These are phyloP conservation scores for Lytechinus variegatus DNA, from an alignment of 35 echinoderm and acorn worm species.

Conservation along the genomic window DNA sequence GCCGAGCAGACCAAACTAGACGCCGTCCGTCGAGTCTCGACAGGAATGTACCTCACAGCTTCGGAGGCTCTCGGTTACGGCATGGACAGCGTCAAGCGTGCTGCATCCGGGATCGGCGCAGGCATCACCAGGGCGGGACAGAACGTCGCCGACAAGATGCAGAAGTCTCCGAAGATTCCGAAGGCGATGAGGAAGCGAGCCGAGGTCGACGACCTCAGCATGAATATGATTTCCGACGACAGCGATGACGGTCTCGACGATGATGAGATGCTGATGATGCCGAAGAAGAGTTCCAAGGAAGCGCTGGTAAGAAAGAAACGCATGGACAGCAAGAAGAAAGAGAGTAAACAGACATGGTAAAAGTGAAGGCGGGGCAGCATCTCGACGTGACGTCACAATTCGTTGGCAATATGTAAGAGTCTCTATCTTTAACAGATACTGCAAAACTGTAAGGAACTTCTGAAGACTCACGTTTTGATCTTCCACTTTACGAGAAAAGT, in stretches of 20 bases:
- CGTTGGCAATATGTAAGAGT: background rate
- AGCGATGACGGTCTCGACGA: constrained; percentile 4
- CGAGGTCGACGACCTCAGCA: background rate
- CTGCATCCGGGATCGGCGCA: background rate
- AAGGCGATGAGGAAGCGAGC: constrained; percentile 42
- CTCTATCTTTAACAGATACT: background rate
- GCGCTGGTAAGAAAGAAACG: background rate
- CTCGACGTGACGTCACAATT: background rate
- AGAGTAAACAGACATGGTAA: background rate
- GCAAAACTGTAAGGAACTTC: background rate
- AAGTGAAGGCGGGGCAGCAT: background rate
- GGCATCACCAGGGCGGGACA: constrained; percentile 25
- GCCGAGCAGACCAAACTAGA: constrained; percentile 24
- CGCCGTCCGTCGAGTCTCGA: background rate
- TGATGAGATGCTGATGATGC: background rate
- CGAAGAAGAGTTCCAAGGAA: constrained; percentile 12
- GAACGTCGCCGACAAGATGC: constrained; percentile 42
- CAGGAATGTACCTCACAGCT: constrained; percentile 15
- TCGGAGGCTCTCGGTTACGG: constrained; percentile 22
- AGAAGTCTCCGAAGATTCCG: constrained; percentile 41
- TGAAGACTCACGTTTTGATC: background rate
- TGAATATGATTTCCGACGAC: background rate
- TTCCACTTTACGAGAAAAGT: too few relatives aligned
- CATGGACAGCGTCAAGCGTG: constrained; percentile 39
- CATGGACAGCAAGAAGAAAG: background rate